Percentiles rank a stretch among this genome's conserved stretches.
Evolutionary conservation across 2,113 vertebrate genomes (phyloP).

Genomic region (Ammodytes dubius): DNA sequence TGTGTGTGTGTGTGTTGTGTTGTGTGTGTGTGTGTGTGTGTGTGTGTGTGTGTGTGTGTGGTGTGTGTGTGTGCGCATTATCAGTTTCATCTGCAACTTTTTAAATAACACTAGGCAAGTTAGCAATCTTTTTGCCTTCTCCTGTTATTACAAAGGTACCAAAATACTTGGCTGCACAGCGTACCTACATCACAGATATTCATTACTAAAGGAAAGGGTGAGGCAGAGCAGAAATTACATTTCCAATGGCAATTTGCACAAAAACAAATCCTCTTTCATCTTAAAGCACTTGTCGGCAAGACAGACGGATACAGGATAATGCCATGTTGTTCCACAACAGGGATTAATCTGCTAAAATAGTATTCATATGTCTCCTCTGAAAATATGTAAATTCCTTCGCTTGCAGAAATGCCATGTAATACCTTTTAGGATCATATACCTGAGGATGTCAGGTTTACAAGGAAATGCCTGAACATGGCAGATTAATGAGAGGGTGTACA

Average conservation of each 20-base stretch:
- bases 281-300: slow-evolving; percentile 16
- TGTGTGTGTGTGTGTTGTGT: not conserved
- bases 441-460: slow-evolving; percentile 41
- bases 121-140: slow-evolving; percentile 12
- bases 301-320: slow-evolving; percentile 6
- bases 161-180: not conserved
- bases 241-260: not conserved
- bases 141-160: not conserved
- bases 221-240: not conserved
- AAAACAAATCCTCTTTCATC: not conserved
- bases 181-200: not conserved
- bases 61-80: not conserved
- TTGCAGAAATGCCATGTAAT: slow-evolving; percentile 55
- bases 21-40: slow-evolving; percentile 31
- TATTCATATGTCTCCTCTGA: slow-evolving; percentile 46
- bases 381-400: slow-evolving; percentile 64
- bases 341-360: slow-evolving; percentile 48
- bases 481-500: slow-evolving; percentile 1
- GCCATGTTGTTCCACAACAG: slow-evolving; percentile 41
- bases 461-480: slow-evolving; percentile 15
- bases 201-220: not conserved
- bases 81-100: slow-evolving; percentile 23
- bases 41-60: not conserved
- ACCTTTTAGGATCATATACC: slow-evolving; percentile 37
- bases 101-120: slow-evolving; percentile 23